Evolutionary conservation across 35 echinoderm and acorn worm genomes (phyloP).

Genomic region (Strongylocentrotus purpuratus): DNA sequence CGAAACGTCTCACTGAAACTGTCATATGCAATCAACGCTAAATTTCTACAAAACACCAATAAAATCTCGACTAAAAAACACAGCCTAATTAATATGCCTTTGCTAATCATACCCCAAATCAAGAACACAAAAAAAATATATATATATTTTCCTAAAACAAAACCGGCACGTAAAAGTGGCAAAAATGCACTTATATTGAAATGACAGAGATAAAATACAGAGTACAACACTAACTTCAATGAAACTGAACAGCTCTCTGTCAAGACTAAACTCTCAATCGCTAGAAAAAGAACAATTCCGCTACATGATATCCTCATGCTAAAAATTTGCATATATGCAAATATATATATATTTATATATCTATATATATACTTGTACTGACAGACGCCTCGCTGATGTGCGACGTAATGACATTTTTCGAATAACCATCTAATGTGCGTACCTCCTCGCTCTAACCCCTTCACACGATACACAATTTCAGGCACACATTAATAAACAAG

Average conservation of each 20-base stretch:
- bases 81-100: background rate
- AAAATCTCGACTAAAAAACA: background rate
- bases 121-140: background rate
- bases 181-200: background rate
- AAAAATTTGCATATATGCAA: conserved; percentile 13
- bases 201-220: background rate
- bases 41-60: conserved; percentile 4
- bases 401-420: background rate
- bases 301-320: background rate
- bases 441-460: background rate
- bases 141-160: background rate
- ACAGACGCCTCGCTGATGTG: background rate
- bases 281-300: background rate
- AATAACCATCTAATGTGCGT: background rate
- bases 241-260: too few species aligned
- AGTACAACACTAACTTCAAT: background rate
- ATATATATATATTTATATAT: conserved; percentile 21
- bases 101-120: background rate
- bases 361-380: background rate
- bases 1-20: background rate
- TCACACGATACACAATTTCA: background rate
- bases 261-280: too few species aligned
- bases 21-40: background rate
- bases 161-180: background rate
- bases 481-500: background rate